Percentiles rank a stretch among this genome's conserved stretches.
Conservation (phyloP, 1,140 invertebrate species). For the Nebria ingens region DNA sequence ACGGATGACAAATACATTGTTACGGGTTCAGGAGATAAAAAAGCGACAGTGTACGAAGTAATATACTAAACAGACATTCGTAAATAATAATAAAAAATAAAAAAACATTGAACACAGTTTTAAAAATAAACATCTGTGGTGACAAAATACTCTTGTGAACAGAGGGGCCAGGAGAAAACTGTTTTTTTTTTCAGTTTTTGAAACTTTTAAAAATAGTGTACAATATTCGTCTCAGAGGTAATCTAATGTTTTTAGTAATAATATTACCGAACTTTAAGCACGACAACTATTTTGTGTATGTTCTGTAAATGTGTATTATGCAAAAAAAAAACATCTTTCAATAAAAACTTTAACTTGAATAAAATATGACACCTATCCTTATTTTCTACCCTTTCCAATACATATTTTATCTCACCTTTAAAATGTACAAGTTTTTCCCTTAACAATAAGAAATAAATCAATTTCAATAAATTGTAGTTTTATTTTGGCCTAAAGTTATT, state of each 20-base stretch:
- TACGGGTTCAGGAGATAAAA: slow-evolving; percentile 97
- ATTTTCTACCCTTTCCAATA: too few species aligned
- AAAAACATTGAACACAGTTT: background rate
- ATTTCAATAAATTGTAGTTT: too few species aligned
- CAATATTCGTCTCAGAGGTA: slow-evolving; percentile 7
- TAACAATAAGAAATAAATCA: too few species aligned
- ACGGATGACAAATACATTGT: slow-evolving; percentile 98
- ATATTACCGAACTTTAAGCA: background rate
- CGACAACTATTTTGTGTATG: slow-evolving; percentile 9
- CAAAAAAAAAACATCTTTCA: slow-evolving; percentile 3
- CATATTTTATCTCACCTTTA: too few species aligned
- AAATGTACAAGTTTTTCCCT: too few species aligned
- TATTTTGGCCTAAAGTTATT: too few species aligned
- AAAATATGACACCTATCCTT: background rate
- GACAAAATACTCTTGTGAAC: slow-evolving; percentile 1
- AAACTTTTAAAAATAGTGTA: slow-evolving; percentile 5
- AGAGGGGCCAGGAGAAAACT: background rate
- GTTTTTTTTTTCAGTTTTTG: background rate
- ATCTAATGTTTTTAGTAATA: slow-evolving; percentile 8
- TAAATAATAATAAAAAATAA: too few species aligned
- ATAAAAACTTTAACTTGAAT: slow-evolving; percentile 7
- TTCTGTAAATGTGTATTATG: slow-evolving; percentile 9
- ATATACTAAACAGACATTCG: slow-evolving; percentile 57
- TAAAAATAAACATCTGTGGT: slow-evolving; percentile 2
- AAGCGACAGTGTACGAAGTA: slow-evolving; percentile 97